Base-by-base conservation (phyloP, 1,140 invertebrate species). In the Trinorchestia longiramus region DNA sequence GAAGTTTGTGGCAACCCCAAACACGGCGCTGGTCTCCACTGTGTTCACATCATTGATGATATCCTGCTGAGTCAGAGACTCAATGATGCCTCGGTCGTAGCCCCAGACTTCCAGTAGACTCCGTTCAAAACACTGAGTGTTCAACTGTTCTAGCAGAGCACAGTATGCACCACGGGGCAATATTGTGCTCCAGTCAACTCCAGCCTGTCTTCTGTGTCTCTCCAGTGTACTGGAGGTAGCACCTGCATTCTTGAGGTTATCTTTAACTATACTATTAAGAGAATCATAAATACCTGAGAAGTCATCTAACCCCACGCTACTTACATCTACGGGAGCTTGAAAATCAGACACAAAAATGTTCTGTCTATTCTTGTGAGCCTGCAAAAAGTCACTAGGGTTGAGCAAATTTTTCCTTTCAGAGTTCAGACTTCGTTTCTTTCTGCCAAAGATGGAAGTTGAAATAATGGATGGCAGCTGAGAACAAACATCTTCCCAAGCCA, bases 1-100 rank as follows among this genome's bases (percentile, higher is more conserved):
- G 96, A 98, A 98, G 97, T 98, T 98, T 91, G 98, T 97, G 36
- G 98, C 97, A 97, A 98, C 98, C 19, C 98, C 98, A 53, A 98
- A 97, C 0, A 98, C 97, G 8, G 98, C 98, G 97, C 98, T 98
- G 77, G 88, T 96, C 77, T 96, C 92, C 41, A 77, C 57, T 36
- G 43, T 77, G 87, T 97, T 97, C 23, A 97, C 47, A 43, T 96
- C 96, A 0, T 96, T 43, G 87, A 97, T 96, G 53, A 97, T 96
- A 28, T 96, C 45, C 53, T 96, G 53, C n/a, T 94, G 95, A 53
- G 96, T 95, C 43, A 96, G 96, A 47, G 43, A 94, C 47, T 45
- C 96, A 15, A 97, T 95, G 77, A 43, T 57, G 15, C 95, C 47
- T 43, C 47, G 28, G 95, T 97, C 95, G 95, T 96, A 97, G 19